Conservation (phyloP, 2,113 vertebrate species). For the Himantopus leucocephalus region DNA sequence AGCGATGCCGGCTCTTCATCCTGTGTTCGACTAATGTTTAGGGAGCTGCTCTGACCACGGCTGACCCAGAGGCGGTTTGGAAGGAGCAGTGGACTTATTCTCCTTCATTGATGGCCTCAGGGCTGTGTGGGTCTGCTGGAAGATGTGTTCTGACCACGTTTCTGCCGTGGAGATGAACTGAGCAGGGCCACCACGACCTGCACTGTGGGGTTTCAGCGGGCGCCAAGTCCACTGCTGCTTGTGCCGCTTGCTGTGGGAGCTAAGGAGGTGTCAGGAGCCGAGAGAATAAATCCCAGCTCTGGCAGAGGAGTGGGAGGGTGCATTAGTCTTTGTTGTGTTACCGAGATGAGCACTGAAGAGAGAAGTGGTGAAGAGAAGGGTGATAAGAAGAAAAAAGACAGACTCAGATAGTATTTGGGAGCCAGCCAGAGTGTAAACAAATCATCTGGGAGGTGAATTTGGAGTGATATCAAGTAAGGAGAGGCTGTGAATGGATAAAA, state of each 20-base stretch:
- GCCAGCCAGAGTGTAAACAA: conserved; percentile 26
- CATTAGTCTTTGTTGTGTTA: background rate
- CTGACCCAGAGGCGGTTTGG: background rate
- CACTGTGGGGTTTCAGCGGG: background rate
- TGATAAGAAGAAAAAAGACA: conserved; percentile 9
- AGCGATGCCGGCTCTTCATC: accelerated
- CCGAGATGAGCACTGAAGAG: background rate
- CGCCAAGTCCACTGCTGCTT: background rate
- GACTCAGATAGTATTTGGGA: background rate
- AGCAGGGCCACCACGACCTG: background rate
- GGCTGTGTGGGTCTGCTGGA: background rate
- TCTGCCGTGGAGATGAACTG: accelerated
- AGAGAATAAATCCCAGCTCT: background rate
- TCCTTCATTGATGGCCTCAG: background rate
- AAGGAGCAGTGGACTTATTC: background rate
- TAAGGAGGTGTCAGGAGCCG: background rate
- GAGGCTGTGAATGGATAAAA: background rate
- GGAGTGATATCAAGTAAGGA: background rate
- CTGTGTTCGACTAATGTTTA: background rate
- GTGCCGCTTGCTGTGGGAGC: background rate
- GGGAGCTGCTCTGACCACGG: background rate
- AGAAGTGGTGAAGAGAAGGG: background rate
- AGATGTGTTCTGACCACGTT: accelerated
- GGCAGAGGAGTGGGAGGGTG: background rate
- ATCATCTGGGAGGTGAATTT: background rate